A percentile compares a stretch with the other conserved stretches of the same genome.
These are phyloP conservation scores for Dynastes tityus DNA, from an alignment of 2,888 invertebrate genomes.

Conservation along the genomic window DNA sequence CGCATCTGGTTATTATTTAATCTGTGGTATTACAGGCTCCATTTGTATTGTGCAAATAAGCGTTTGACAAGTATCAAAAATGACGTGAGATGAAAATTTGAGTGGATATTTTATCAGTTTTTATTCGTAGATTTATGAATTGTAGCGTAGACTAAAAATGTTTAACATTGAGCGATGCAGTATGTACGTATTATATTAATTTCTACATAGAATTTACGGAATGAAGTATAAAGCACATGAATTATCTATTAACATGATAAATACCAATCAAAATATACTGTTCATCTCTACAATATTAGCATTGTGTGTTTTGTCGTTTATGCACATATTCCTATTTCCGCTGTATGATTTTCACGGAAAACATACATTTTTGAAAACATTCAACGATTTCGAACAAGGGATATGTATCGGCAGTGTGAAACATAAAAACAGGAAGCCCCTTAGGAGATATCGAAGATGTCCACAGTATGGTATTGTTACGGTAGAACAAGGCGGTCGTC, in stretches of 20 bases:
- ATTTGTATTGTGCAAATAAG: too few species aligned
- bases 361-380: conserved; percentile 69
- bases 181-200: not conserved
- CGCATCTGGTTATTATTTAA: too few species aligned
- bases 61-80: too few species aligned
- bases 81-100: too few species aligned
- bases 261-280: conserved; percentile 75
- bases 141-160: not conserved
- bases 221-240: conserved; percentile 18
- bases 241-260: conserved; percentile 68
- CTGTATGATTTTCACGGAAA: conserved; percentile 70
- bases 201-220: not conserved
- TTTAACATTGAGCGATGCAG: not conserved
- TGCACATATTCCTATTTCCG: conserved; percentile 76
- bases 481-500: conserved; percentile 69
- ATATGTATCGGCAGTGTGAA: conserved; percentile 72
- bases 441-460: conserved; percentile 65
- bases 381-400: conserved; percentile 73
- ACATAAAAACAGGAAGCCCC: conserved; percentile 63
- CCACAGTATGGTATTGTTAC: conserved; percentile 71
- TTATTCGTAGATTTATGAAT: conserved; percentile 10
- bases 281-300: conserved; percentile 75
- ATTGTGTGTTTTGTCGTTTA: conserved; percentile 74
- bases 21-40: too few species aligned
- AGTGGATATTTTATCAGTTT: not conserved